These are phyloP conservation scores for Parus major DNA, from an alignment of 2,113 vertebrate species.

Conservation along the genomic window DNA sequence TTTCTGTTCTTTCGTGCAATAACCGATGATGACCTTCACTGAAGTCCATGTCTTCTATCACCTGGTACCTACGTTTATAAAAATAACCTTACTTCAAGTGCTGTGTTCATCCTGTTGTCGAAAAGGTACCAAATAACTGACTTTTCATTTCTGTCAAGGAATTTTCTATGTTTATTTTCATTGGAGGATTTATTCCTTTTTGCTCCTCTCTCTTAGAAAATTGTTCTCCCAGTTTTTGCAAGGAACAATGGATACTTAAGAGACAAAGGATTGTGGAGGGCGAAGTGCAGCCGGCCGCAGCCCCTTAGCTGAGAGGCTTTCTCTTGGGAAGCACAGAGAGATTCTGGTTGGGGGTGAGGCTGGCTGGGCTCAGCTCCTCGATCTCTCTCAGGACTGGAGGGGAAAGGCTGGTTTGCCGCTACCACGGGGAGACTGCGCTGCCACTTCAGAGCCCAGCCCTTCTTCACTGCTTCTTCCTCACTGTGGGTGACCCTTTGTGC, in stretches of 20 bases:
- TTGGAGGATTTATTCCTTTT: not conserved
- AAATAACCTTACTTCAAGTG: not conserved
- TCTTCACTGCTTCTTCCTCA: not conserved
- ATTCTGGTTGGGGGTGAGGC: not conserved
- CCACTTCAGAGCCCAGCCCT: no score
- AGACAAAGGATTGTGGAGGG: not conserved
- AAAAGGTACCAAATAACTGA: not conserved
- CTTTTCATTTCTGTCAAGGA: not conserved
- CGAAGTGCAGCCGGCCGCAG: not conserved
- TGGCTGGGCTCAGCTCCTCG: not conserved
- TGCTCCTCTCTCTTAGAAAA: not conserved
- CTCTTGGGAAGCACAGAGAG: not conserved
- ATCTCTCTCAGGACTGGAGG: no score
- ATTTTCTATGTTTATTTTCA: not conserved
- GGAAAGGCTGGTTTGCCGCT: not conserved
- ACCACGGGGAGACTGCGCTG: no score
- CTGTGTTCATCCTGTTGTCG: not conserved
- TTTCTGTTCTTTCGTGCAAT: not conserved
- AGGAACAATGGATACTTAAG: not conserved
- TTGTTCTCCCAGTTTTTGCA: not conserved
- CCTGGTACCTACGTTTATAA: not conserved
- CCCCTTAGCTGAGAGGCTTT: not conserved
- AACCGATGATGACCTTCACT: not conserved
- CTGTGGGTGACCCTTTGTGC: not conserved
- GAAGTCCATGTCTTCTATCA: not conserved